Conservation (phyloP, 2,113 vertebrate genomes). For the Tringa solitaria region DNA sequence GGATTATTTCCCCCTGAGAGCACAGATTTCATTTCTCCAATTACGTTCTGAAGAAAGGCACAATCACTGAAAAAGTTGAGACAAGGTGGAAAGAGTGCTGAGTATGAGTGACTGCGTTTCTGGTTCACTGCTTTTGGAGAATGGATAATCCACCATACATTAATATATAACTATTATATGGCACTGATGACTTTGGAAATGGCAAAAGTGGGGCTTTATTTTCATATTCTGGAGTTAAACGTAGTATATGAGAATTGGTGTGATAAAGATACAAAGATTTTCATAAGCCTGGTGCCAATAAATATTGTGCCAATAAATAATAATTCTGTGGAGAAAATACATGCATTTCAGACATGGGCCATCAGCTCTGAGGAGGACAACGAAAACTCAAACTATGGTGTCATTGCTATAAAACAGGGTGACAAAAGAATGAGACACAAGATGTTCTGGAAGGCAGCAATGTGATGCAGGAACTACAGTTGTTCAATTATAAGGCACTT, state of each 20-base stretch:
- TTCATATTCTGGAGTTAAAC: neutral
- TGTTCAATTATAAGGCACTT: neutral
- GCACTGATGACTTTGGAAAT: neutral
- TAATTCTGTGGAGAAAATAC: neutral
- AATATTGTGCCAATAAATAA: neutral
- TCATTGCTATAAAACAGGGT: neutral
- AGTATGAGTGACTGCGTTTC: neutral
- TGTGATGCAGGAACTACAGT: neutral
- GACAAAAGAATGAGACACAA: neutral
- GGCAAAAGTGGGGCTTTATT: neutral
- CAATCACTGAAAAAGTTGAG: neutral
- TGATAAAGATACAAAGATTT: neutral
- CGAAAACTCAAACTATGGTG: neutral
- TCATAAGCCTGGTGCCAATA: neutral
- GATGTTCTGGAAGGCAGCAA: neutral
- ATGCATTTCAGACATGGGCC: neutral
- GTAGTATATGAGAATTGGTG: neutral
- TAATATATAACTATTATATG: neutral
- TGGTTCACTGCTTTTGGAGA: neutral
- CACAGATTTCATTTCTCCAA: slow-evolving; percentile 9
- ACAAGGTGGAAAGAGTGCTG: neutral
- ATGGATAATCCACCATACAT: neutral
- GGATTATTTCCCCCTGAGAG: neutral
- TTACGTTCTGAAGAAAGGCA: slow-evolving; percentile 40
- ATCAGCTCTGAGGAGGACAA: neutral